Evolutionary conservation across 2,113 vertebrate species (phyloP).

Genomic region (Cyrtonyx montezumae): DNA sequence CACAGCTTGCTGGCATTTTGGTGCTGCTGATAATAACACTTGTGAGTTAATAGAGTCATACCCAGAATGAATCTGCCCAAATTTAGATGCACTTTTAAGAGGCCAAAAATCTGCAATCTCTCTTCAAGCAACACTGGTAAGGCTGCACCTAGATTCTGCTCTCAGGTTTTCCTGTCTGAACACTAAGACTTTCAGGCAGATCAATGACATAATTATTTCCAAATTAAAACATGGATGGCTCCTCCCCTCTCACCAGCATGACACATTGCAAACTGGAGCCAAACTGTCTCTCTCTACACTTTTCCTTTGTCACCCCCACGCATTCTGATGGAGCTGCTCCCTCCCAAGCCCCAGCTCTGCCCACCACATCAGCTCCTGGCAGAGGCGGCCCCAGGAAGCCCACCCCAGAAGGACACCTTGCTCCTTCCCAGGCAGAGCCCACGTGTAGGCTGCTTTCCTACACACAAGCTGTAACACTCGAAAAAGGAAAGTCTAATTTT

Average conservation of each 20-base stretch:
- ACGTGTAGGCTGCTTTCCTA: rapidly evolving
- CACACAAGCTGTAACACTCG: rapidly evolving
- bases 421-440: neutral
- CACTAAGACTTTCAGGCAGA: neutral
- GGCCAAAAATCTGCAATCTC: neutral
- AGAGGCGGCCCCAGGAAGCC: rapidly evolving
- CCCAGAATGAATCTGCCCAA: conserved; percentile 13
- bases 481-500: neutral
- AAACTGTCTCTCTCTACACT: neutral
- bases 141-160: neutral
- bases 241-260: too few species aligned
- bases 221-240: neutral
- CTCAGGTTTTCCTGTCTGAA: neutral
- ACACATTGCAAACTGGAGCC: rapidly evolving
- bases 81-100: neutral
- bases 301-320: rapidly evolving
- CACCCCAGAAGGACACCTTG: rapidly evolving
- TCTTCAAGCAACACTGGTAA: neutral
- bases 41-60: conserved; percentile 25
- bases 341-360: neutral
- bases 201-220: neutral
- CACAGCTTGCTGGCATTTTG: conserved; percentile 36
- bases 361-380: rapidly evolving
- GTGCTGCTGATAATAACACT: conserved; percentile 1
- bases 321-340: neutral